These are phyloP conservation scores for Aleiodes sp. DNA, from an alignment of 1,140 invertebrate genomes.

Conservation along the genomic window DNA sequence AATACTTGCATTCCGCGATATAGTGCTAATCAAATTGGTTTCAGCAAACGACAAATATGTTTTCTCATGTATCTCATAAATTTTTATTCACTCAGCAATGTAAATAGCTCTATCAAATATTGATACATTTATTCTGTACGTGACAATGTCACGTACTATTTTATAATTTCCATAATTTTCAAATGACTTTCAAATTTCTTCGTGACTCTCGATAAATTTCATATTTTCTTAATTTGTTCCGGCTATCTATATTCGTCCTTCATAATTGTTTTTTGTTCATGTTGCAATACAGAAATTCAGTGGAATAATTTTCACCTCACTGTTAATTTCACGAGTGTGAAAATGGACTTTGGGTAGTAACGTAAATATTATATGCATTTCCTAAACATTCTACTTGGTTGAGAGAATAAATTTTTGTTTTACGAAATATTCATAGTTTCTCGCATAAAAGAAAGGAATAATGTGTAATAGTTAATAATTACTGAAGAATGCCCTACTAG, in stretches of 20 bases:
- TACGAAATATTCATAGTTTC: neutral
- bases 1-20: neutral
- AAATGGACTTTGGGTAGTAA: neutral
- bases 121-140: neutral
- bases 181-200: neutral
- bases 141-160: neutral
- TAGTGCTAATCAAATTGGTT: neutral
- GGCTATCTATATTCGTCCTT: neutral
- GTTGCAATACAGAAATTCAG: neutral
- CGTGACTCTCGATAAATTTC: neutral
- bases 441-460: neutral
- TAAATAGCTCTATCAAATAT: conserved; percentile 7
- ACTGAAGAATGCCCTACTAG: neutral
- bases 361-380: neutral
- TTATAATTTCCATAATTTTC: neutral
- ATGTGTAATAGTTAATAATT: neutral
- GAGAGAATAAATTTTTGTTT: neutral
- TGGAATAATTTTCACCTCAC: neutral
- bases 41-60: neutral
- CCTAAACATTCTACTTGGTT: neutral
- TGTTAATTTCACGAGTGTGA: conserved; percentile 1
- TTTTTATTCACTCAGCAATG: neutral
- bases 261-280: neutral
- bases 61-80: conserved; percentile 6
- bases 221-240: neutral